Evolutionary conservation across 2,888 invertebrate species (phyloP), one percentile per base, ranked within the genome.

Genomic region (Oligia fasciuncula): DNA sequence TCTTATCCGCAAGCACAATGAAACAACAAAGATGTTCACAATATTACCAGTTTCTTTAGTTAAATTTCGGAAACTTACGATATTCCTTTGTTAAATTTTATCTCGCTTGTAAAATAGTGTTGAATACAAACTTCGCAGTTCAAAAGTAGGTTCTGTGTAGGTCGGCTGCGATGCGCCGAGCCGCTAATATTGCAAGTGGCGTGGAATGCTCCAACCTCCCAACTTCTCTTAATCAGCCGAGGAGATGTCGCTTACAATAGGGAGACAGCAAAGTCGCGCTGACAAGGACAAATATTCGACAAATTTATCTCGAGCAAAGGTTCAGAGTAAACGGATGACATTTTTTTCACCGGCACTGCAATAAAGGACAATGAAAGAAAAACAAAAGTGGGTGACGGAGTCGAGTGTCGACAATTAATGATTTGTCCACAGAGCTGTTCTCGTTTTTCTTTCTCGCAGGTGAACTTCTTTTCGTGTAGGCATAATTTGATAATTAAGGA

Each of bases 151-250:
- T 70, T 79, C 73, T 80, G 78, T 80, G 81, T 74, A 73, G 78
- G 81, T 76, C 77, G 74, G 71, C 71, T 76, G 80, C 71, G 84
- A 79, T 85, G 87, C 89, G 77, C 79, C 67, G 85, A 80, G 82
- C 87, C 80, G 85, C 89, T 91, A 91, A 91, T 89, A 88, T 85
- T 86, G 87, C 90, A 80, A 89, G 84, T 86, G 86, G 85, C 87
- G 87, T 81, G 89, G 85, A 89, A 91, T 90, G 85, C 85, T 84
- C 86, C 84, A 76, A 76, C 76, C 63, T 77, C 77, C 76, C 76
- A 90, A 91, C 83, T 91, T 90, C 90, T 90, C 90, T 90, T 91
- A 91, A 92, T 92, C 91, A 91, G 86, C 81, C 84, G 83, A 77
- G 74, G 83, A 82, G 83, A 89, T 88, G 85, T 87, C 90, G 80